These are phyloP conservation scores for Imbricaverruca yamaguchii DNA, from an alignment of 2,888 invertebrate species.

Conservation along the genomic window DNA sequence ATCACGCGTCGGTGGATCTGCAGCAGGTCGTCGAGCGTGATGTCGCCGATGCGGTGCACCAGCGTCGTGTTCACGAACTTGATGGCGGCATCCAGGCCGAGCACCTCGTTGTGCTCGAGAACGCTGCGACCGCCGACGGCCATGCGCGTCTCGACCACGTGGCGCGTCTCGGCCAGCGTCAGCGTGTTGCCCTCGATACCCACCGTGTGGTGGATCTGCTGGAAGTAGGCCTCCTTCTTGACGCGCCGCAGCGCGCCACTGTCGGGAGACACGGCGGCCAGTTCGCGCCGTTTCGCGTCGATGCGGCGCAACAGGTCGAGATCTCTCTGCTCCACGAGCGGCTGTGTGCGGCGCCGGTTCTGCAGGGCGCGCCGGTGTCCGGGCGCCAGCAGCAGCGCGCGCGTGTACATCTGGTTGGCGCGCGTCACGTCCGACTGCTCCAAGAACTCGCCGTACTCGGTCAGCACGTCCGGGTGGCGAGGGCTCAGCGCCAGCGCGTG, in stretches of 20 bases:
- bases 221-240: conserved; percentile 89
- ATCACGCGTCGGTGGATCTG: conserved; percentile 87
- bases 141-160: conserved; percentile 78
- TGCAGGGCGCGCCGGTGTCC: conserved; percentile 67
- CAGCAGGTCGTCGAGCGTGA: conserved; percentile 76
- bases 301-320: conserved; percentile 65
- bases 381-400: conserved; percentile 75
- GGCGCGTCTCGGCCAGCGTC: conserved; percentile 82
- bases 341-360: conserved; percentile 75
- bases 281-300: conserved; percentile 72
- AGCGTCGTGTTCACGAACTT: conserved; percentile 63
- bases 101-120: conserved; percentile 92
- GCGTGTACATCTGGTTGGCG: conserved; percentile 68
- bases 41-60: conserved; percentile 57
- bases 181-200: conserved; percentile 97
- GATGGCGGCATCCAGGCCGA: conserved; percentile 89
- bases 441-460: conserved; percentile 85
- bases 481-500: conserved; percentile 89
- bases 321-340: conserved; percentile 83
- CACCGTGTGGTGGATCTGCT: conserved; percentile 91
- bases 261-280: conserved; percentile 71
- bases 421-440: conserved; percentile 60
- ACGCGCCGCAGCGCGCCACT: conserved; percentile 73
- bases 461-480: conserved; percentile 81
- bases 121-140: conserved; percentile 77